Conservation (phyloP, 2,888 invertebrate species). For the Melinopterus prodromus region DNA sequence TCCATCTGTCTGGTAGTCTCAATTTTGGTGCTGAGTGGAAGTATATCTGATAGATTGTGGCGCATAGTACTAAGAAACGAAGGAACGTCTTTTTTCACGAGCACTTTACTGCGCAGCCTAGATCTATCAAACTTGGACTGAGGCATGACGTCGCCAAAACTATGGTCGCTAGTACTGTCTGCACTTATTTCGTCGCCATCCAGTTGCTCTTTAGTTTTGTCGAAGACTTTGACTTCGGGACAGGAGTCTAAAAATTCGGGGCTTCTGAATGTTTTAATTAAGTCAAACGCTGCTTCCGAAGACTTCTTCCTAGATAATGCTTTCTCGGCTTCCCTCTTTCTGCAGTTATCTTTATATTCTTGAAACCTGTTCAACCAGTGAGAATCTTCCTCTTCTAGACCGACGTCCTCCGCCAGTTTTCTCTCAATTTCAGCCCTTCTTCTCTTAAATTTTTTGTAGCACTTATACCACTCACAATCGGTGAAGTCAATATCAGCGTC, state of each 20-base stretch:
- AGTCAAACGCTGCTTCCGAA: conserved; percentile 10
- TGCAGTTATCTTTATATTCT: conserved; percentile 32
- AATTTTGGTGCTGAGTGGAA: background rate
- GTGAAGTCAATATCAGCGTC: conserved; percentile 40
- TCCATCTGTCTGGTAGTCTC: background rate
- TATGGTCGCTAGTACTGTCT: background rate
- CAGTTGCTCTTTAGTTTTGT: background rate
- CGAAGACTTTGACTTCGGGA: conserved; percentile 37
- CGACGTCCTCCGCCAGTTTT: conserved; percentile 34
- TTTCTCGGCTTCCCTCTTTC: conserved; percentile 32
- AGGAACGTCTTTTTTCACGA: background rate
- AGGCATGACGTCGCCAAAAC: background rate
- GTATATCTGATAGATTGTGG: background rate
- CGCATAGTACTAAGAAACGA: background rate
- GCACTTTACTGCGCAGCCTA: background rate
- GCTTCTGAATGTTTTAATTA: conserved; percentile 39
- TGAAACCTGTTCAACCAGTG: conserved; percentile 39
- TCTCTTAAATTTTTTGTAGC: conserved; percentile 37
- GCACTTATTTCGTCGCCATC: background rate
- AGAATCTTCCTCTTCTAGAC: conserved; percentile 36
- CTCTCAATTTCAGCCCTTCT: conserved; percentile 33
- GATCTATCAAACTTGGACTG: background rate
- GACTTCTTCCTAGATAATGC: conserved; percentile 32
- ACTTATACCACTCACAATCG: conserved; percentile 42
- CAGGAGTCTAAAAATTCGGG: conserved; percentile 37